A percentile compares a stretch with the other conserved stretches of the same genome.
These are phyloP conservation scores for Potamarius usumacintae DNA, from an alignment of 2,113 vertebrate genomes.

Conservation along the genomic window DNA sequence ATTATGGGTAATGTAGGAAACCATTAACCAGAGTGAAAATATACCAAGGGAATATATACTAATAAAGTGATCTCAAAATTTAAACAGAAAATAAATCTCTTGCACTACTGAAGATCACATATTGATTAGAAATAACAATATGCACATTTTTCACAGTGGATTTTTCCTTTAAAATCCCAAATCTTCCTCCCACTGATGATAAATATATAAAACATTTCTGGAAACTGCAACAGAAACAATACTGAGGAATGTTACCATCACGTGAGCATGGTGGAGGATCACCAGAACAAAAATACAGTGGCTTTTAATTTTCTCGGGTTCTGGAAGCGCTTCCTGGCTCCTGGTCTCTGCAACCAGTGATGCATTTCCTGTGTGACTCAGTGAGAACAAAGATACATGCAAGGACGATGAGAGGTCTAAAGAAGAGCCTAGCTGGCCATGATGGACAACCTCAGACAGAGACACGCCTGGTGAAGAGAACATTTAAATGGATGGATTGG, in stretches of 20 bases:
- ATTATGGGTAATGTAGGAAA: neutral
- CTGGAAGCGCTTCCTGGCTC: conserved; percentile 62
- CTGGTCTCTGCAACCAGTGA: conserved; percentile 67
- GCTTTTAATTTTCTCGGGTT: conserved; percentile 55
- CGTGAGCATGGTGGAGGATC: conserved; percentile 54
- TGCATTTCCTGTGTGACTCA: conserved; percentile 61
- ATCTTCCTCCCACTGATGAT: neutral
- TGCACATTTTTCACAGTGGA: neutral
- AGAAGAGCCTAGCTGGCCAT: conserved; percentile 57
- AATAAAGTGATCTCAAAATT: neutral
- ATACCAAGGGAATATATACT: too few species aligned
- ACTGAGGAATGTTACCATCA: neutral
- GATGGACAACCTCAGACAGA: conserved; percentile 60
- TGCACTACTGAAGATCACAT: neutral
- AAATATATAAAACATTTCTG: neutral
- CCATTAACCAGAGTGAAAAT: neutral
- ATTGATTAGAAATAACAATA: neutral
- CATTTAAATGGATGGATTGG: neutral
- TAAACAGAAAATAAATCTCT: neutral
- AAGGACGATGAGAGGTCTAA: conserved; percentile 57
- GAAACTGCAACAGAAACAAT: neutral
- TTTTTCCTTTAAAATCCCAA: neutral
- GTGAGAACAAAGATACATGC: conserved; percentile 62
- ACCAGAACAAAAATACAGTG: conserved; percentile 60
- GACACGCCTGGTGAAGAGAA: conserved; percentile 61